Evolutionary conservation across 1,140 invertebrate genomes (phyloP), one percentile per base, ranked within the genome.

Genomic region (Asbolus verrucosus): DNA sequence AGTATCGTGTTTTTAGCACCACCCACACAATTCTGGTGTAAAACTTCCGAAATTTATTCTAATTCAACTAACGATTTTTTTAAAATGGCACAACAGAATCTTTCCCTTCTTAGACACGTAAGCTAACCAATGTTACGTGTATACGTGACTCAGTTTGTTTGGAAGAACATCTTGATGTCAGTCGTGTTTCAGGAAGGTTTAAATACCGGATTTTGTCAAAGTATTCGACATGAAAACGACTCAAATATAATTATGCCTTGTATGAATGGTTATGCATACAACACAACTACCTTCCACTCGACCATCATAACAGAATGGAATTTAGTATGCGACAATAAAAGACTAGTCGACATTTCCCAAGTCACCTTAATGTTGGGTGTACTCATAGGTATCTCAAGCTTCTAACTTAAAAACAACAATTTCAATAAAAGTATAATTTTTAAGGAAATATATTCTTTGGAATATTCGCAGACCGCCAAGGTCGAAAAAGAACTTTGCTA

Each of bases 1-100:
- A 88, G 88, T 2, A 88, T 90, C 3, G 83, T 88, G 5, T 91
- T 91, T 76, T 79, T 90, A 33, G 85, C 89, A 38, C 89, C 89
- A 0, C 83, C 83, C 6, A 84, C 84, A 1, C 83, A 87, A 73
- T 90, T 87, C 72, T 83, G 82, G 54, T 91, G 89, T 67, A 75
- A 21, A 80, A n/a, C n/a, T n/a, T 80, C n/a, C 43, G 80, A 72
- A 83, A 82, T 71, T 80, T 84, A 3, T 81, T 81, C 1, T 46
- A 61, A 38, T 62, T 21, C 41, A 46, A 68, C 36, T 59, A 19
- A 30, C n/a, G 24, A 67, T 41, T 74, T 67, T 67, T 24, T 50
- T 9, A 19, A 50, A 19, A 13, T 63, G n/a, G 16, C 39, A n/a
- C 43, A 50, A 24, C 18, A 50, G 6, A 50, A 27, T 19, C 43